phyloP scores from a whole-genome alignment of 2,797 vertebrate genomes.

The Hylomyscus alleni region DNA sequence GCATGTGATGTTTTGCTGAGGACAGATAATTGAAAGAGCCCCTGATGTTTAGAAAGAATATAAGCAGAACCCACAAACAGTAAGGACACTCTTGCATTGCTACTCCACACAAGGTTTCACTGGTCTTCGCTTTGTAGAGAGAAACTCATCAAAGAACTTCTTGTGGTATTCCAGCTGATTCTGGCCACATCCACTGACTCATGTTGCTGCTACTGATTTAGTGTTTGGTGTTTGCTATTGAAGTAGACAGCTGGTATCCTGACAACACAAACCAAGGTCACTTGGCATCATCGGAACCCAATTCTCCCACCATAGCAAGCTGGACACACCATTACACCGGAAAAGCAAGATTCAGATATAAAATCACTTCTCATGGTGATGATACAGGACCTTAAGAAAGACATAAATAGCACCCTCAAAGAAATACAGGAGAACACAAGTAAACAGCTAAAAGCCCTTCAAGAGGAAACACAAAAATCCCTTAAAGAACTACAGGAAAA shows the following conservation, averaged over 20 bases:
- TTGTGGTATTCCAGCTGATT: background rate
- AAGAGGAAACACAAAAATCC: no score
- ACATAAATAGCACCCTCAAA: no score
- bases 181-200: background rate
- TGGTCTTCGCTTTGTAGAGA: background rate
- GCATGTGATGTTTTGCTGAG: background rate
- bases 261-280: background rate
- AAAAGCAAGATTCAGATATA: no score
- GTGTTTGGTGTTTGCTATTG: background rate
- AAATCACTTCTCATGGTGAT: no score
- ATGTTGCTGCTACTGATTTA: background rate
- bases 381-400: no score
- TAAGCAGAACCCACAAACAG: background rate
- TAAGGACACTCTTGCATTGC: background rate
- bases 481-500: no score
- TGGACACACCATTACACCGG: no score
- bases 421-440: no score
- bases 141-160: background rate
- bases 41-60: background rate
- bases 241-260: background rate
- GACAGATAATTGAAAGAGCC: no score
- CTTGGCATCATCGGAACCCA: no score
- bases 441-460: no score
- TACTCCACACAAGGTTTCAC: background rate
- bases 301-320: no score